Evolutionary conservation across 2,113 vertebrate genomes (phyloP).

Genomic region (Phrynosoma platyrhinos): DNA sequence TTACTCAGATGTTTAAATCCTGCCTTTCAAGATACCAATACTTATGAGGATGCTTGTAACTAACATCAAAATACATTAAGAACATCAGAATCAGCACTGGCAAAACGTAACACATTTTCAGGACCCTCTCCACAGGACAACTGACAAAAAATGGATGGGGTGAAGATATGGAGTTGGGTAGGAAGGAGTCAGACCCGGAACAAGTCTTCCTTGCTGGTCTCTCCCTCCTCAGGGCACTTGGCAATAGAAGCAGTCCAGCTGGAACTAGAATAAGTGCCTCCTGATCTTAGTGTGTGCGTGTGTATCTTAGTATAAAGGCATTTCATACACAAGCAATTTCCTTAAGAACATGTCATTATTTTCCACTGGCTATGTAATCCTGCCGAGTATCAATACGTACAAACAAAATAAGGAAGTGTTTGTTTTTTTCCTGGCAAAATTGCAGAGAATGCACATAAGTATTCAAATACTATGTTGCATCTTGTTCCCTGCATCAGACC

Average conservation of each 20-base stretch:
- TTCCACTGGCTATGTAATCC: background rate
- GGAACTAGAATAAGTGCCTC: background rate
- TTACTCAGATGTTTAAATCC: no score
- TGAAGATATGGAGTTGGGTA: no score
- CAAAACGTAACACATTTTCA: no score
- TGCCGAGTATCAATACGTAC: background rate
- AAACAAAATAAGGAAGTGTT: slow-evolving; percentile 17
- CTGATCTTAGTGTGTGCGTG: background rate
- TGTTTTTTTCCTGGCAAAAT: background rate
- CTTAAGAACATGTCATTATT: background rate
- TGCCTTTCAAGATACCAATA: no score
- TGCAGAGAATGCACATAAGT: slow-evolving; percentile 4
- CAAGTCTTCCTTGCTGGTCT: no score
- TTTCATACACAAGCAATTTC: background rate
- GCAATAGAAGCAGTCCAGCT: background rate
- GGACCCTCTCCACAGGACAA: no score
- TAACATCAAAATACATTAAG: no score
- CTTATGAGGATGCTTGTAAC: no score
- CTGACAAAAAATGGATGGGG: no score
- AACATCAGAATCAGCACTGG: no score
- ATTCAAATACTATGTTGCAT: background rate
- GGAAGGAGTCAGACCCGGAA: no score
- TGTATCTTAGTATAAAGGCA: background rate
- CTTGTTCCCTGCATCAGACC: background rate
- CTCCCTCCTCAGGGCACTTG: no score